A percentile compares a stretch with the other conserved stretches of the same genome.
These are phyloP conservation scores for Pardosa pseudoannulata DNA, from an alignment of 2,888 invertebrate genomes.

Conservation along the genomic window DNA sequence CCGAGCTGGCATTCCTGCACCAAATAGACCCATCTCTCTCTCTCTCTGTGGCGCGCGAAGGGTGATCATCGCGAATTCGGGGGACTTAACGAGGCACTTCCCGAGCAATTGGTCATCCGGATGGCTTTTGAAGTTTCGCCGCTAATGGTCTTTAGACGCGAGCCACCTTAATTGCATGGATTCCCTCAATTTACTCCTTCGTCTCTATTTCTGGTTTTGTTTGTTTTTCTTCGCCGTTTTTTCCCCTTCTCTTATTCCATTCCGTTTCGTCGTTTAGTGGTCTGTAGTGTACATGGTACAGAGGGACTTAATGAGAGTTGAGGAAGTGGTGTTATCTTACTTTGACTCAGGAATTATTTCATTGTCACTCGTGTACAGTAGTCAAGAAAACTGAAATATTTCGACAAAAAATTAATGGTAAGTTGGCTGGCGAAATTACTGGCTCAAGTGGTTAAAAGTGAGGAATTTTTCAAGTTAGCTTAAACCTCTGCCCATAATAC, in stretches of 20 bases:
- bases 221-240: neutral
- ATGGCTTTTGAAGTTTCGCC: conserved; percentile 46
- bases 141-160: conserved; percentile 63
- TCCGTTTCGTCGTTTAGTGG: neutral
- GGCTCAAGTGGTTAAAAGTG: too few species aligned
- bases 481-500: too few species aligned
- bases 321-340: neutral
- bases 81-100: conserved; percentile 50
- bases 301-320: neutral
- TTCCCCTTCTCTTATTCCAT: neutral
- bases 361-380: neutral
- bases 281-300: too few species aligned
- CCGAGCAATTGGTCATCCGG: conserved; percentile 45
- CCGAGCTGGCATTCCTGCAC: neutral
- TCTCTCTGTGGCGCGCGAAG: neutral
- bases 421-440: too few species aligned
- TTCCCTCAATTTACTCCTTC: conserved; percentile 56
- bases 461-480: too few species aligned
- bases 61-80: conserved; percentile 7
- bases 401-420: too few species aligned
- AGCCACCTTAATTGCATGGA: conserved; percentile 66
- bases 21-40: conserved; percentile 4
- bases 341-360: neutral
- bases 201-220: neutral
- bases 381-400: too few species aligned